Conservation (phyloP, 2,113 vertebrate species). For the Suncus etruscus region DNA sequence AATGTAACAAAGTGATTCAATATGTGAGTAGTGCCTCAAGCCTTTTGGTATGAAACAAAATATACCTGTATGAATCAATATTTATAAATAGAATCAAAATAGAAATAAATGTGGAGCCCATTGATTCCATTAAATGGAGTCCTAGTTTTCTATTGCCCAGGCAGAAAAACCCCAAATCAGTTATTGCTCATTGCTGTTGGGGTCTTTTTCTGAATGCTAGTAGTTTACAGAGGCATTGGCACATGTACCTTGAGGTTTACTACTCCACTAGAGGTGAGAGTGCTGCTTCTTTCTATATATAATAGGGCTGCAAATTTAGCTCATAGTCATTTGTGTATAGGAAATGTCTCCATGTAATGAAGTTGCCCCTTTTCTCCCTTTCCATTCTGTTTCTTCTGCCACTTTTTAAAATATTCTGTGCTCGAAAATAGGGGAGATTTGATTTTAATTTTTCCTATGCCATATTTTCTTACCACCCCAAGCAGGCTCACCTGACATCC, state of each 20-base stretch:
- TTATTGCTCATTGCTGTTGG: neutral
- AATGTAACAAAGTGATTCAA: neutral
- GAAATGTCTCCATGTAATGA: neutral
- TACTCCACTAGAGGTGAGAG: too few relatives aligned
- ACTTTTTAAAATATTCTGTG: neutral
- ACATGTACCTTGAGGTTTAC: too few relatives aligned
- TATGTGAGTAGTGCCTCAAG: neutral
- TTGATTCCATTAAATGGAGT: neutral
- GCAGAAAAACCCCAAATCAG: neutral
- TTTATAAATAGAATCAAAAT: constrained; percentile 37
- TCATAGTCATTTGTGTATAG: neutral
- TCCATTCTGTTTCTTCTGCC: too few relatives aligned
- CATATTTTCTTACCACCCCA: constrained; percentile 22
- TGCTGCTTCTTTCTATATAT: accelerated
- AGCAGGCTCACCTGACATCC: constrained; percentile 37
- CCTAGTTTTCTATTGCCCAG: neutral
- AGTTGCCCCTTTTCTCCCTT: too few relatives aligned
- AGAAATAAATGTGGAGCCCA: neutral
- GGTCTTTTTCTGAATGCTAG: neutral
- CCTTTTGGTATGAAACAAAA: neutral
- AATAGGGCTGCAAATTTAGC: neutral
- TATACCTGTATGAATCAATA: neutral
- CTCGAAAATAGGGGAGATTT: neutral
- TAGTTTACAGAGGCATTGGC: neutral
- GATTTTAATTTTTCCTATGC: neutral